A percentile compares a stretch with the other conserved stretches of the same genome.
phyloP scores from a whole-genome alignment of 2,113 vertebrate species.

The Tringa solitaria region DNA sequence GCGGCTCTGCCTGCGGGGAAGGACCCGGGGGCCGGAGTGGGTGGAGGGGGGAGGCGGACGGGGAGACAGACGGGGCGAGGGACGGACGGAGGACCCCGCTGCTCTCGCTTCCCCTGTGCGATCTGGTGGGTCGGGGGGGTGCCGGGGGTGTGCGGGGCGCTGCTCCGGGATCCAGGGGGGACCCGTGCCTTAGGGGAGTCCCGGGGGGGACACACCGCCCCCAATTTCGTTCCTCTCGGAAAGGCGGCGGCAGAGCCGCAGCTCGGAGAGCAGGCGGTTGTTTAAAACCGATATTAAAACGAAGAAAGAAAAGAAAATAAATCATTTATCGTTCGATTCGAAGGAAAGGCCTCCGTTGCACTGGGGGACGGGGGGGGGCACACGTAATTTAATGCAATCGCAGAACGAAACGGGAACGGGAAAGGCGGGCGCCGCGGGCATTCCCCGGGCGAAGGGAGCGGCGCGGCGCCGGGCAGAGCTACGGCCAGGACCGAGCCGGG shows the following conservation, averaged over 20 bases:
- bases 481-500: background rate
- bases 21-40: background rate
- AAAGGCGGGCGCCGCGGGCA: background rate
- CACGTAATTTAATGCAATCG: background rate
- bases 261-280: background rate
- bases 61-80: background rate
- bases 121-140: background rate
- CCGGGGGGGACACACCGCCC: background rate
- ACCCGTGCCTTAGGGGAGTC: background rate
- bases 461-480: background rate
- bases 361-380: background rate
- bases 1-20: constrained; percentile 75
- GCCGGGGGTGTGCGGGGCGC: background rate
- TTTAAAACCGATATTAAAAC: background rate
- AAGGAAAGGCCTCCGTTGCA: background rate
- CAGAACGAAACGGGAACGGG: background rate
- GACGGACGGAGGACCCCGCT: background rate
- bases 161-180: background rate
- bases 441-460: background rate
- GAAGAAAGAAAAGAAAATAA: background rate
- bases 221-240: constrained; percentile 40
- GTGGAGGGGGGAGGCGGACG: background rate
- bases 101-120: background rate
- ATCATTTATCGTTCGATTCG: background rate
- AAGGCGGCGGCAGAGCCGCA: background rate